Conservation (phyloP, 2,888 invertebrate species). For the Drosophila paranaensis region DNA sequence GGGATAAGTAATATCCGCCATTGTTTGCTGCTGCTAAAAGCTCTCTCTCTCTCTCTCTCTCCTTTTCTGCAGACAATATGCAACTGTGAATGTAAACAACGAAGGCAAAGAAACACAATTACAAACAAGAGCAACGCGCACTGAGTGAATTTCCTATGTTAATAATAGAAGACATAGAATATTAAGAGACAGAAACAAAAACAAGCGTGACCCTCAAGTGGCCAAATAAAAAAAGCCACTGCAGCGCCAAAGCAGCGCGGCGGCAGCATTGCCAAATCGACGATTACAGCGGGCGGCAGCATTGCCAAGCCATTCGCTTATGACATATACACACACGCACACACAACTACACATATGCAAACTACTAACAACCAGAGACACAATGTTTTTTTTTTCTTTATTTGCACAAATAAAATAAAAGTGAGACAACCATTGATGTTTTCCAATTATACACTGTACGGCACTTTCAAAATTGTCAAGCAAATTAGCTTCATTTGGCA, state of each 20-base stretch:
- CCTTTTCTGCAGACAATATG: conserved; percentile 12
- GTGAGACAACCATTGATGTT: conserved; percentile 2
- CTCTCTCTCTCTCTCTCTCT: conserved; percentile 8
- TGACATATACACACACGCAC: conserved; percentile 25
- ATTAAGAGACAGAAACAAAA: conserved; percentile 31
- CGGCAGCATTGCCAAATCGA: conserved; percentile 72
- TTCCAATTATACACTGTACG: conserved; percentile 2
- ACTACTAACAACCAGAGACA: conserved; percentile 40
- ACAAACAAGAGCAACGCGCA: not conserved
- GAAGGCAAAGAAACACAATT: conserved; percentile 6
- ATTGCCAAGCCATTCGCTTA: conserved; percentile 56
- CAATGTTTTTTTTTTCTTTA: conserved; percentile 21
- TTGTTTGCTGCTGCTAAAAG: conserved; percentile 73
- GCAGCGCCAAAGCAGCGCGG: conserved; percentile 47
- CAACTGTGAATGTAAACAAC: conserved; percentile 42
- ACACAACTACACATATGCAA: conserved; percentile 25
- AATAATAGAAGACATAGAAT: conserved; percentile 10
- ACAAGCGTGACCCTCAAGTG: conserved; percentile 59
- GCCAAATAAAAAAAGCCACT: conserved; percentile 24
- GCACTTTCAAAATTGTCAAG: conserved; percentile 27
- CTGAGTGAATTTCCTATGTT: conserved; percentile 10
- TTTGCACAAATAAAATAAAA: conserved; percentile 24
- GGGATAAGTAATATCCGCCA: conserved; percentile 97
- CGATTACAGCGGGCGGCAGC: conserved; percentile 59
- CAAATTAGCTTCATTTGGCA: conserved; percentile 38